Percentiles rank a stretch among this genome's conserved stretches.
Evolutionary conservation across 2,797 vertebrate species (phyloP).

Genomic region (Aviceda leuphotes): DNA sequence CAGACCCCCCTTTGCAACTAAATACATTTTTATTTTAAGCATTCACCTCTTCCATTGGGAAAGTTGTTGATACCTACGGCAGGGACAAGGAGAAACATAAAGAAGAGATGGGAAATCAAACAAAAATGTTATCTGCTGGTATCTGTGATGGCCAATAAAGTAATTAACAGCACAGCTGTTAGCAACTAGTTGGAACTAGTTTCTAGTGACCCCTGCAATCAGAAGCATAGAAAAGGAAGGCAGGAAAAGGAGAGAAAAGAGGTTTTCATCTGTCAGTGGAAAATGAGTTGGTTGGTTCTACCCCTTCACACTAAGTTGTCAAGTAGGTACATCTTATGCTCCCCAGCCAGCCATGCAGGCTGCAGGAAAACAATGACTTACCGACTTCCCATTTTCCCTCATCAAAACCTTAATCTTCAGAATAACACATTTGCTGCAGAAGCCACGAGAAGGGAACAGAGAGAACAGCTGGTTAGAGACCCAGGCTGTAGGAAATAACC

Average conservation of each 20-base stretch:
- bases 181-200: background rate
- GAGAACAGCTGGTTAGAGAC: background rate
- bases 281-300: slow-evolving; percentile 22
- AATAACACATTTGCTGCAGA: background rate
- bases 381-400: background rate
- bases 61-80: background rate
- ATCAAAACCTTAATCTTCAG: background rate
- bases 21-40: background rate
- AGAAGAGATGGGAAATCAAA: background rate
- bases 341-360: background rate
- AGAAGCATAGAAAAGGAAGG: background rate
- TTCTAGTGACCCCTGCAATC: background rate
- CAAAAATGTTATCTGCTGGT: background rate
- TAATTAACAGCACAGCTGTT: slow-evolving; percentile 8
- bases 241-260: background rate
- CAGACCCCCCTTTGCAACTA: background rate
- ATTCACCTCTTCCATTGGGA: background rate
- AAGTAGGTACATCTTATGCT: background rate
- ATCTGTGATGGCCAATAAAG: background rate
- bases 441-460: background rate
- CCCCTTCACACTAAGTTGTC: background rate
- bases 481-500: background rate
- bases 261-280: background rate
- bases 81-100: background rate
- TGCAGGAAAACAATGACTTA: background rate